Evolutionary conservation across 2,888 invertebrate species (phyloP), one percentile per base, ranked within the genome.

Genomic region (Buathra laborator): DNA sequence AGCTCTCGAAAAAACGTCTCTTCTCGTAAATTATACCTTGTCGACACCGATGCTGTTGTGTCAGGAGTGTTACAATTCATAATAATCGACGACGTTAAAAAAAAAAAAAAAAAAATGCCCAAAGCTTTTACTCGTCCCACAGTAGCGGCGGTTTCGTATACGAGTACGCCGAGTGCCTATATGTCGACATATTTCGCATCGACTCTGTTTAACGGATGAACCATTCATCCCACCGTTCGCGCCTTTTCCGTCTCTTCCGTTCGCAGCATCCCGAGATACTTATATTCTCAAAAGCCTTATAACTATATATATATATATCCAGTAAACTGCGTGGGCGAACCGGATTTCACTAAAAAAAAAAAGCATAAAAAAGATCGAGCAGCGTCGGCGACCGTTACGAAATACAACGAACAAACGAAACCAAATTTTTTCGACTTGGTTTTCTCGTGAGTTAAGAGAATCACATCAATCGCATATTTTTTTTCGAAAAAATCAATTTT

Each of bases 271-370:
- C 29, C 44, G 46, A 74, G 62, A 53, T 10, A 70, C 59, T 59
- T 14, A 32, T 29, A 32, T 29, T 72, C 59, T 43, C 43, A 51
- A 19, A 19, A 53, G n/a, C 14, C 3, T 32, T 72, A 29, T 56
- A 56, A 16, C 14, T 53, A 53, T 24, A 19, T 29, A 59, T 29
- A 59, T 14, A 59, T 59, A 29, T 66, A 32, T 44, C 64, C n/a
- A 67, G 44, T 19, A 16, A 46, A 64, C 70, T n/a, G 64, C 70
- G 83, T 83, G 70, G 83, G 79, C 53, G 64, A 83, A 75, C 75
- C 70, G 59, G 79, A 75, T 70, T 56, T 14, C n/a, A 19, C 48
- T n/a, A 1, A 14, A 70, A 70, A 43, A 53, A 14, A 24, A 37
- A 12, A 46, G 29, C 43, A 71, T 9, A 29, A 29, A 62, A 19